These are phyloP conservation scores for Pachycephala philippinensis DNA, from an alignment of 2,113 vertebrate species.

Conservation along the genomic window DNA sequence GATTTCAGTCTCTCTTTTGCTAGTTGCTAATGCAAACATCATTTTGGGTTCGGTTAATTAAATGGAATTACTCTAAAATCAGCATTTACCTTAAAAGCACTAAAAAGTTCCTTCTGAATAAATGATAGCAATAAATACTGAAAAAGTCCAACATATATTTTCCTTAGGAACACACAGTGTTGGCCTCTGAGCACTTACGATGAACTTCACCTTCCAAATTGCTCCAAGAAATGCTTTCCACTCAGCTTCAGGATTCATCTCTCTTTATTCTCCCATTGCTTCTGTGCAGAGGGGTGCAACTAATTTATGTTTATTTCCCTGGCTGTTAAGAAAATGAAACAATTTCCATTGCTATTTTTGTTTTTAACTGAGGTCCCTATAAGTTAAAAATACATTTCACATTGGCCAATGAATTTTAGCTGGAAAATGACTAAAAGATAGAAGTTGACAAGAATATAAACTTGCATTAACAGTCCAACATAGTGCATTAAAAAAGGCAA, in stretches of 20 bases:
- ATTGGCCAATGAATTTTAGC: not conserved
- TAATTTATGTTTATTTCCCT: not conserved
- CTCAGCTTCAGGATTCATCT: not conserved
- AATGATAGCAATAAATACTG: not conserved
- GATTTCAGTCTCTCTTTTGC: not conserved
- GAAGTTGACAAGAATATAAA: not conserved
- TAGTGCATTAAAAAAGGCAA: not conserved
- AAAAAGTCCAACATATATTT: not conserved
- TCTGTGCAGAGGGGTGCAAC: not conserved
- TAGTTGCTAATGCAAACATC: not conserved
- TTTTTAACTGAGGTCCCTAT: not conserved
- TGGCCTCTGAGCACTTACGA: not conserved
- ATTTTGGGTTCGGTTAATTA: not conserved
- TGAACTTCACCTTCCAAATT: not conserved
- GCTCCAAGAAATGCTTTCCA: not conserved
- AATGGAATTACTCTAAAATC: not conserved
- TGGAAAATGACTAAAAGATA: not conserved
- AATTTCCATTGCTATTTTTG: not conserved
- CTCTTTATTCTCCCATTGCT: not conserved
- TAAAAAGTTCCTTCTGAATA: not conserved
- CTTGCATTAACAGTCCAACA: not conserved
- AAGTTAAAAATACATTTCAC: not conserved
- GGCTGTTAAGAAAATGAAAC: not conserved
- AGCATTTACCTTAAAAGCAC: conserved; percentile 10
- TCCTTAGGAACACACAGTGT: not conserved